phyloP scores from a whole-genome alignment of 2,113 vertebrate species.

The Notothenia rossii region DNA sequence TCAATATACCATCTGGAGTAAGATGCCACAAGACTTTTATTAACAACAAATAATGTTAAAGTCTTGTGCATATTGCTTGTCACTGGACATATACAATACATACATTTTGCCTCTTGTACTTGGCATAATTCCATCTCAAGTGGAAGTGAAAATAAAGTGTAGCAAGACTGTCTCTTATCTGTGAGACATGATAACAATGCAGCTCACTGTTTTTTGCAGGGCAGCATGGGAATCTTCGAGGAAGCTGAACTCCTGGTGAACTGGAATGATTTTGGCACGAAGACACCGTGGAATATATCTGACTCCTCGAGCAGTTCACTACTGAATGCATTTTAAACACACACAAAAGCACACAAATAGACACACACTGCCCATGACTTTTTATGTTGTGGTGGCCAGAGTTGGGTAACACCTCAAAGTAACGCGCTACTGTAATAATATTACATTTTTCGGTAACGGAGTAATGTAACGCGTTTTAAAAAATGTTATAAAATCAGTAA shows the following conservation, averaged over 20 bases:
- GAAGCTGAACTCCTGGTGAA: constrained; percentile 61
- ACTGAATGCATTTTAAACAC: constrained; percentile 27
- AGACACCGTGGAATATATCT: constrained; percentile 23
- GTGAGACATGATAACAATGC: constrained; percentile 13
- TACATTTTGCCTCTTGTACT: not conserved
- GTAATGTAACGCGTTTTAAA: too few relatives aligned
- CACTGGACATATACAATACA: not conserved
- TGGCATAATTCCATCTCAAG: not conserved
- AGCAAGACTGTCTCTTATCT: not conserved
- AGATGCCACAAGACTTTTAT: not conserved
- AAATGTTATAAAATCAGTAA: too few relatives aligned
- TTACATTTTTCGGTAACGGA: too few relatives aligned
- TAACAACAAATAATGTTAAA: not conserved
- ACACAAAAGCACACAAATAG: not conserved
- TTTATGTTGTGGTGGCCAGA: not conserved
- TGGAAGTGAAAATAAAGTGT: not conserved
- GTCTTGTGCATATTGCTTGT: not conserved
- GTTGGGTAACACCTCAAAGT: too few relatives aligned
- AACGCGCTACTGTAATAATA: too few relatives aligned
- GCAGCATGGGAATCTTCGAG: constrained; percentile 16
- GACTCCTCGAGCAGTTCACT: constrained; percentile 27
- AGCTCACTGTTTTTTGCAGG: constrained; percentile 15
- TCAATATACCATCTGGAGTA: not conserved
- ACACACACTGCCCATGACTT: constrained; percentile 12
- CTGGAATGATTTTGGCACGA: constrained; percentile 35